A percentile compares a stretch with the other conserved stretches of the same genome.
Evolutionary conservation across 1,140 invertebrate genomes (phyloP).

Genomic region (Vanessa tameamea): DNA sequence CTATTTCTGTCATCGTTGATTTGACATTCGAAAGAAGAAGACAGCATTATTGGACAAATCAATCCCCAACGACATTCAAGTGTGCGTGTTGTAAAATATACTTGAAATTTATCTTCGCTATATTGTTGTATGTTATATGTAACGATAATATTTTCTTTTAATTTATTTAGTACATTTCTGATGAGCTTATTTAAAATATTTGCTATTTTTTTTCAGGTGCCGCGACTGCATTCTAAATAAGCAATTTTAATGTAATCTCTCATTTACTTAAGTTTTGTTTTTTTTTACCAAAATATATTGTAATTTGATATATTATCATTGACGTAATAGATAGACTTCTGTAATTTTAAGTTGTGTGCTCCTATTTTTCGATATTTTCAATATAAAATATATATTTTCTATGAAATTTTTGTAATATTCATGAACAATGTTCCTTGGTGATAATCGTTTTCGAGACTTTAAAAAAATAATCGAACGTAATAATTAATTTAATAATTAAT

Average conservation of each 20-base stretch:
- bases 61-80: no score
- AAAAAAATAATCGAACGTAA: background rate
- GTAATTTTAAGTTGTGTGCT: background rate
- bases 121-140: no score
- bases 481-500: no score
- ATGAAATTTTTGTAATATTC: background rate
- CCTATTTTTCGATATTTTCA: background rate
- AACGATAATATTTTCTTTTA: no score
- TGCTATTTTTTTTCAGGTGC: conserved; percentile 48
- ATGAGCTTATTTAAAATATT: conserved; percentile 7
- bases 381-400: conserved; percentile 1
- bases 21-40: no score
- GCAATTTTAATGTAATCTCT: conserved; percentile 59
- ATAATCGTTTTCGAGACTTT: conserved; percentile 3
- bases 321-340: background rate
- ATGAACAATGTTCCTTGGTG: background rate
- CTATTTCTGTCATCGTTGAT: no score
- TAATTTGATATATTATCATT: background rate
- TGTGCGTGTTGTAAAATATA: no score
- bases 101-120: no score
- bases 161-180: no score
- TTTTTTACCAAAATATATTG: conserved; percentile 54
- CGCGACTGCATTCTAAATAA: conserved; percentile 25
- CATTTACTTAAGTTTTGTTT: conserved; percentile 54
- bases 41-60: no score